Base-by-base conservation (phyloP, 2,888 invertebrate species). In the Atethmia centrago region DNA sequence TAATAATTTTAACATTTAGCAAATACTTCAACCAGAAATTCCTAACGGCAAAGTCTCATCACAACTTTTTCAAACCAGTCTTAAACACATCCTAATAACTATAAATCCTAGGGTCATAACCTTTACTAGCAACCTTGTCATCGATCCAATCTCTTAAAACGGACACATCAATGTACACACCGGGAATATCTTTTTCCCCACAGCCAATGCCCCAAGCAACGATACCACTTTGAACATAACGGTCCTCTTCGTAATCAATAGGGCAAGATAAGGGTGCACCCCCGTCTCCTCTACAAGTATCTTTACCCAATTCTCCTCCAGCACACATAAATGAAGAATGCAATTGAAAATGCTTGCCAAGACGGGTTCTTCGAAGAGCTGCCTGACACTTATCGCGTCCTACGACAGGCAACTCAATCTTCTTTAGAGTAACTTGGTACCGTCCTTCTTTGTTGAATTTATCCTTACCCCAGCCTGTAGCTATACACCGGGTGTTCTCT, bases 131-230 rank as follows among this genome's bases (percentile, higher is more conserved):
- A 45, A 97, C 92, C 79, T 97, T 96, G 80, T 97, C 95, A 85
- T 97, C 97, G 77, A 98, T 97, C 98, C 98, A 98, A 28, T 94
- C 90, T 3, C 97, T 95, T 21, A 97, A 96, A 56, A 95, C 90
- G 0, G 97, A 96, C 2, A 98, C 97, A 90, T 97, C 97, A 0
- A 97, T 97, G 89, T 98, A 98, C 0, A 98, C 98, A 0, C 98
- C 98, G 0, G 98, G 98, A 42, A 97, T 95, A 51, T 96, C 95
- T 71, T 96, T 93, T 21, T 93, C 93, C 0, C 98, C 98, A 88
- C 98, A 98, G 0, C 97, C 98, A 82, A 98, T 97, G 36, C 98
- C 98, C 98, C 98, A 98, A 7, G 98, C 97, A 0, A 98, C 98
- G 47, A 98, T 97, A 3, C 98, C 98, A 63, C 88, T 88, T 74